Percentiles rank a stretch among this genome's conserved stretches.
Conservation (phyloP, 2,888 invertebrate genomes). For the Meteorus cinctellus region DNA sequence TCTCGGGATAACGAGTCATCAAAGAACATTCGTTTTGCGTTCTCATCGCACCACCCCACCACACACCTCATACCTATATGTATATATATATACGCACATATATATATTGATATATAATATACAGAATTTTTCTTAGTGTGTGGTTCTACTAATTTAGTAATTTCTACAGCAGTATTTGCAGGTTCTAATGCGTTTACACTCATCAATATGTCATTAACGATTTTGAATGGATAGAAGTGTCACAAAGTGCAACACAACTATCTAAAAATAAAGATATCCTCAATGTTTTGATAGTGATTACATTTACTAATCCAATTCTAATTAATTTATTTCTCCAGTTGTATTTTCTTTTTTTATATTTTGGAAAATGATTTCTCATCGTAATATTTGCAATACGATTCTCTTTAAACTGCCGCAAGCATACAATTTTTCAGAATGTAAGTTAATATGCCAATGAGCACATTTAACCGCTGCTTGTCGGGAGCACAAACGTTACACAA, state of each 20-base stretch:
- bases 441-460: constrained; percentile 53
- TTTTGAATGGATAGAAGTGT: neutral
- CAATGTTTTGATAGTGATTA: neutral
- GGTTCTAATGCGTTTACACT: neutral
- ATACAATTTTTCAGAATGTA: constrained; percentile 66
- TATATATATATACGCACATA: neutral
- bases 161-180: neutral
- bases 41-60: constrained; percentile 33
- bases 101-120: neutral
- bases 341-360: constrained; percentile 14
- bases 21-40: constrained; percentile 45
- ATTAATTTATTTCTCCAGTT: neutral
- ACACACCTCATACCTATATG: neutral
- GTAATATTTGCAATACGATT: constrained; percentile 36
- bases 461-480: constrained; percentile 53
- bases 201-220: neutral
- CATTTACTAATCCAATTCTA: neutral
- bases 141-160: constrained; percentile 36
- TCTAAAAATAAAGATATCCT: too few relatives aligned
- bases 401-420: constrained; percentile 46
- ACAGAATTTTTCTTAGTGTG: neutral
- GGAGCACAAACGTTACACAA: constrained; percentile 48
- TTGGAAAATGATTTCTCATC: neutral
- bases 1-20: constrained; percentile 51
- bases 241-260: too few relatives aligned